A percentile compares a stretch with the other conserved stretches of the same genome.
Conservation (phyloP, 2,797 vertebrate species). For the Podarcis lilfordi region DNA sequence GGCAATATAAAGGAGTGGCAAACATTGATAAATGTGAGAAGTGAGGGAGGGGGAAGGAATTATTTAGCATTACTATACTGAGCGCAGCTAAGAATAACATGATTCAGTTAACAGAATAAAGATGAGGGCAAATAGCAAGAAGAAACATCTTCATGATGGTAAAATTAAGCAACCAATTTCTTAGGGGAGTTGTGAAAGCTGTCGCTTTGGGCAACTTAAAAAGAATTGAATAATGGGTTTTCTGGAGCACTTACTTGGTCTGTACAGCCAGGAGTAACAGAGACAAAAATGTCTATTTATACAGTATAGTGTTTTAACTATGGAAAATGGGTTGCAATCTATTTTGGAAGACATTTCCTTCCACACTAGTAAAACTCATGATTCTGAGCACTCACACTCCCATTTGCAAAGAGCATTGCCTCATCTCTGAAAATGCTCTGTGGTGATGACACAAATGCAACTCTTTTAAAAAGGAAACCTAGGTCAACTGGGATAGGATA, state of each 20-base stretch:
- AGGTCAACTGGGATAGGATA: neutral
- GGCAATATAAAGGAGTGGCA: neutral
- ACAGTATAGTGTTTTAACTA: neutral
- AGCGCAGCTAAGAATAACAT: neutral
- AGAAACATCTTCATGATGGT: neutral
- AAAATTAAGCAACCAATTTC: conserved; percentile 2
- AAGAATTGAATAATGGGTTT: neutral
- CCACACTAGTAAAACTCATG: neutral
- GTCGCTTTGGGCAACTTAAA: neutral
- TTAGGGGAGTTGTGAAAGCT: neutral
- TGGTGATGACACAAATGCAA: neutral
- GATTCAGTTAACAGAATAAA: neutral
- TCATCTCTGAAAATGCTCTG: neutral
- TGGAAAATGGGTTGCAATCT: neutral
- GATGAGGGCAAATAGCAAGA: neutral
- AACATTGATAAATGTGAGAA: neutral
- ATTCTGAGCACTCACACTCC: neutral
- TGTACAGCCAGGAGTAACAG: neutral
- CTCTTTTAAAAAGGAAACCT: neutral
- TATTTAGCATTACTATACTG: neutral
- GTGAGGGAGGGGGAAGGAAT: neutral
- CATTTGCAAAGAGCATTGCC: neutral
- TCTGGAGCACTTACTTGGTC: neutral
- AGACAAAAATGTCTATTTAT: neutral
- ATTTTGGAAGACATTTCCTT: neutral